Conservation (phyloP, 2,888 invertebrate species). For the Drosophila anomalata region DNA sequence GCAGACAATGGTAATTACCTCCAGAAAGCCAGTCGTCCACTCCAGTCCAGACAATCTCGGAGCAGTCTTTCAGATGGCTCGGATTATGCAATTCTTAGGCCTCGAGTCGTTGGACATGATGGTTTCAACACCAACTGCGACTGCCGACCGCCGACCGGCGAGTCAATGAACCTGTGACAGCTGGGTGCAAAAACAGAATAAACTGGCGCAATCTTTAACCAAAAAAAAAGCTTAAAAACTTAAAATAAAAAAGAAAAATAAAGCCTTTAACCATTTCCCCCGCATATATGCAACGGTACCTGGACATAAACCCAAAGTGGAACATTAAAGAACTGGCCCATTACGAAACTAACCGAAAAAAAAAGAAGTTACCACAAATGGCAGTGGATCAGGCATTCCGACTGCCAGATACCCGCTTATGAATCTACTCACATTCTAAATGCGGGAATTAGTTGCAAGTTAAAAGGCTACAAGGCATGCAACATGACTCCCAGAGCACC, state of each 20-base stretch:
- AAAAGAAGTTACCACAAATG: slow-evolving; percentile 26
- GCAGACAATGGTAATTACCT: slow-evolving; percentile 53
- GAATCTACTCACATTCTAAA: slow-evolving; percentile 15
- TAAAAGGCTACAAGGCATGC: slow-evolving; percentile 19
- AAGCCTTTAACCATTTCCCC: slow-evolving; percentile 40
- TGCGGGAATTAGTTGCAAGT: slow-evolving; percentile 14
- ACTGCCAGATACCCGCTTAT: slow-evolving; percentile 32
- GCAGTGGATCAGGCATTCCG: not conserved
- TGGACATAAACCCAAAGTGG: slow-evolving; percentile 65
- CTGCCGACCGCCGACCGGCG: slow-evolving; percentile 1
- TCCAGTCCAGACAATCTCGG: not conserved
- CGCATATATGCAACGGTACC: slow-evolving; percentile 61
- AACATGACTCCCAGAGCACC: slow-evolving; percentile 21
- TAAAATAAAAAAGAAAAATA: slow-evolving; percentile 3
- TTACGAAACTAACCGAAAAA: slow-evolving; percentile 62
- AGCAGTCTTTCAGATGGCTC: slow-evolving; percentile 6
- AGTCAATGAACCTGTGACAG: slow-evolving; percentile 77
- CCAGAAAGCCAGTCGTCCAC: slow-evolving; percentile 3
- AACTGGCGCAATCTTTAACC: slow-evolving; percentile 41
- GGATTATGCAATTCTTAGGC: slow-evolving; percentile 63
- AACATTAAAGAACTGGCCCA: slow-evolving; percentile 59
- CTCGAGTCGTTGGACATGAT: slow-evolving; percentile 58
- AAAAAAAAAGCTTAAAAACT: slow-evolving; percentile 33
- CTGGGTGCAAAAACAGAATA: slow-evolving; percentile 60
- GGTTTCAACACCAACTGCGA: slow-evolving; percentile 66